Percentiles rank a stretch among this genome's conserved stretches.
Conservation (phyloP, 2,888 invertebrate genomes). For the Prosapia bicincta region DNA sequence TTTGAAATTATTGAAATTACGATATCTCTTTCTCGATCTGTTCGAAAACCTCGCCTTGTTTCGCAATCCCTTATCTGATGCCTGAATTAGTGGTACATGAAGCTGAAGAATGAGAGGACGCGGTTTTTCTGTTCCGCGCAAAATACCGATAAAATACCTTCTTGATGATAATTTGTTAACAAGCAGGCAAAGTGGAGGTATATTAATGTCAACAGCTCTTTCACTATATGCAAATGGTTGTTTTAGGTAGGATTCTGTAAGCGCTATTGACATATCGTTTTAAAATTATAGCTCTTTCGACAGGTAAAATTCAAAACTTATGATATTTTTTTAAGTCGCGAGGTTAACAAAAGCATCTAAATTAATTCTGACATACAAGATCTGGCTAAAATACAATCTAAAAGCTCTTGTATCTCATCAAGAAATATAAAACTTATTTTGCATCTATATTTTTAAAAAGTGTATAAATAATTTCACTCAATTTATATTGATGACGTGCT, state of each 20-base stretch:
- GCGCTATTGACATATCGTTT: too few species aligned
- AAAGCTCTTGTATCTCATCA: too few species aligned
- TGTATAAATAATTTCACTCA: too few species aligned
- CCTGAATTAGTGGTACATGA: neutral
- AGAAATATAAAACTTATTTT: too few species aligned
- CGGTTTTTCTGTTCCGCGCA: neutral
- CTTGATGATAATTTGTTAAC: neutral
- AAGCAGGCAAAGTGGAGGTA: neutral
- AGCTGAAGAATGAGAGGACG: neutral
- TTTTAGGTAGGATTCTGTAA: neutral
- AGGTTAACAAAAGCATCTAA: too few species aligned
- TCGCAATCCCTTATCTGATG: neutral
- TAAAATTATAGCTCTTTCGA: too few species aligned
- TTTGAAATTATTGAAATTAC: neutral
- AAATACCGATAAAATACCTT: neutral
- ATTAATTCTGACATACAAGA: too few species aligned
- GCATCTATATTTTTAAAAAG: too few species aligned
- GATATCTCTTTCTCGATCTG: neutral
- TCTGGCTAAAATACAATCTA: too few species aligned
- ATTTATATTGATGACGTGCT: too few species aligned
- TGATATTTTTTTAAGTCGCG: too few species aligned
- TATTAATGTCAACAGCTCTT: neutral
- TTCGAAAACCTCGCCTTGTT: neutral
- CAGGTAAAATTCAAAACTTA: too few species aligned
- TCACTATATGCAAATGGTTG: neutral